phyloP scores from a whole-genome alignment of 2,113 vertebrate genomes.

The Vulpes ferrilata region DNA sequence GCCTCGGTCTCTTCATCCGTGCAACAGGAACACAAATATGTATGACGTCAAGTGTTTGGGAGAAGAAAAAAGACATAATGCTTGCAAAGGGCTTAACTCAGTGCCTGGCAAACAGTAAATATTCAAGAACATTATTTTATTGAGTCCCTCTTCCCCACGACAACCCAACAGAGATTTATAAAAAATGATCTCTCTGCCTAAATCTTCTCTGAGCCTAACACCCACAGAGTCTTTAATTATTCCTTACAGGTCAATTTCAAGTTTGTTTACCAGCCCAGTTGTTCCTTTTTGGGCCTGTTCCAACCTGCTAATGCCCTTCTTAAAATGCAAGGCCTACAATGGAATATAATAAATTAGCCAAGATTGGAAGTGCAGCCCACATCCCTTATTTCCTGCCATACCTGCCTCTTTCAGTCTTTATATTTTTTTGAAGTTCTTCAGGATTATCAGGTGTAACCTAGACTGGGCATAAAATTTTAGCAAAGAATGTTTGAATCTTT shows the following conservation, averaged over 20 bases:
- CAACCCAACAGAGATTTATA: conserved; percentile 20
- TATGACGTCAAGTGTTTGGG: not conserved
- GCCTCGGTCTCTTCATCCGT: not conserved
- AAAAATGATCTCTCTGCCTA: conserved; percentile 31
- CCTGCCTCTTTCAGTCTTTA: conserved; percentile 20
- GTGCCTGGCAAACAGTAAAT: conserved; percentile 47
- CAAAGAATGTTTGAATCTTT: not conserved
- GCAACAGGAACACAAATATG: not conserved
- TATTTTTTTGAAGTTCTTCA: conserved; percentile 34
- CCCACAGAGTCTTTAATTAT: conserved; percentile 75
- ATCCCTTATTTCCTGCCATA: not conserved
- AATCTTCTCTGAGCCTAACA: conserved; percentile 63
- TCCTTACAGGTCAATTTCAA: conserved; percentile 79
- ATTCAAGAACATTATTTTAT: conserved; percentile 59
- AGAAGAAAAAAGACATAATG: not conserved
- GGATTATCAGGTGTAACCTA: conserved; percentile 18
- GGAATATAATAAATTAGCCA: conserved; percentile 66
- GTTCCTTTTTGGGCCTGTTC: conserved; percentile 65
- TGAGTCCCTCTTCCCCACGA: conserved; percentile 14
- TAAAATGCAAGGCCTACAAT: conserved; percentile 66
- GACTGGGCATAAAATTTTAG: not conserved
- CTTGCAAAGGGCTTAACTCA: conserved; percentile 41
- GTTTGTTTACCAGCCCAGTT: conserved; percentile 78
- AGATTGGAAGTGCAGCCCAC: conserved; percentile 24
- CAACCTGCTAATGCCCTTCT: conserved; percentile 68